Base-by-base conservation (phyloP, 2,888 invertebrate species). In the Ischnura elegans region DNA sequence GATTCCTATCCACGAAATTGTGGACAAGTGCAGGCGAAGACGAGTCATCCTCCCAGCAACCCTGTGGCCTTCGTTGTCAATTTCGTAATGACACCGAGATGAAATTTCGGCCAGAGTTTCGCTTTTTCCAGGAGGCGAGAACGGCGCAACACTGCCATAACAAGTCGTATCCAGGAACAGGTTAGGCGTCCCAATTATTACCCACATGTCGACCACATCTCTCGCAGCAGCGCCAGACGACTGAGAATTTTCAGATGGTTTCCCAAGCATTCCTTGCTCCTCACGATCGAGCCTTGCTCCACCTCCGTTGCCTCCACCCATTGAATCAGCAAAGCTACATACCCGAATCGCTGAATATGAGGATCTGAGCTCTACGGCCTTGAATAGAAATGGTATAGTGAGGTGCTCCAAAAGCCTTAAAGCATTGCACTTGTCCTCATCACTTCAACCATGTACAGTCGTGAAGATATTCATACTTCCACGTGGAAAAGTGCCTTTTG, bases 101-200 rank as follows among this genome's bases (percentile, higher is more conserved):
- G 2, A 10, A 36, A 76, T 76, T 76, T 36, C 76, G 36, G 25
- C 13, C 76, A 10, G 29, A 76, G 36, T 76, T 36, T 76, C 76
- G 25, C 76, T 36, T 76, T 76, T 76, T 76, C 29, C 61, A 1
- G 6, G 36, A 36, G 36, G 36, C n/a, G 36, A 16, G 10, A 16
- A 36, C 76, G 16, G 76, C 76, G 76, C 36, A 76, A 76, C 76
- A 36, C 76, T 13, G 13, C 76, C 76, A 36, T 25, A 76, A 76
- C 29, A 76, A 76, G 76, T 29, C 13, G 76, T 13, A 29, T 36
- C 25, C 29, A 25, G 76, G 76, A 76, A 76, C 76, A 76, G 76
- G 76, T 76, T 76, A 76, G 76, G 13, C 36, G 76, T 76, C 76
- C 76, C 76, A 76, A 76, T 76, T 76, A 76, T 76, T 76, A 10